These are phyloP conservation scores for Apodemus sylvaticus DNA, from an alignment of 2,113 vertebrate genomes.

Conservation along the genomic window DNA sequence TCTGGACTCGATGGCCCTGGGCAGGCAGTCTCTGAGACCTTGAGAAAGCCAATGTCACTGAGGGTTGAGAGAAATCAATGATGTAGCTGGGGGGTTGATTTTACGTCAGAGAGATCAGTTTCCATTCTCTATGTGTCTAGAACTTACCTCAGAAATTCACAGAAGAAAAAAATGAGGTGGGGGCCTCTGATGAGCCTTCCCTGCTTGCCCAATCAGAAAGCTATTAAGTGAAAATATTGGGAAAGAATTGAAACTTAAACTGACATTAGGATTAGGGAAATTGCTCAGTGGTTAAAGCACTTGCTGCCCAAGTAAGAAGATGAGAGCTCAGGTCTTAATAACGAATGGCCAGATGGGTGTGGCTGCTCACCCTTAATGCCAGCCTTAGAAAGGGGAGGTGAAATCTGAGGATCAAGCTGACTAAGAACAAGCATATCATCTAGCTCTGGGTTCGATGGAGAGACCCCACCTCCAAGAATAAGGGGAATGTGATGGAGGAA, in stretches of 20 bases:
- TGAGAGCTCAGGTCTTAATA: background rate
- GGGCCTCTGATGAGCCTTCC: background rate
- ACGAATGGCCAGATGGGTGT: background rate
- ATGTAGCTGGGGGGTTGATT: background rate
- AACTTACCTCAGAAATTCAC: constrained; percentile 20
- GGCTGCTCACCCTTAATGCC: background rate
- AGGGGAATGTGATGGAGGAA: background rate
- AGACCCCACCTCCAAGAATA: background rate
- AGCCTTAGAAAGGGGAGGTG: background rate
- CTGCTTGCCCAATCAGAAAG: background rate
- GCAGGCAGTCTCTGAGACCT: background rate
- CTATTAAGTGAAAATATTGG: background rate
- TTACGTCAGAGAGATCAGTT: background rate
- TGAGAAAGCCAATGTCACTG: background rate
- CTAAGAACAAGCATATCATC: background rate
- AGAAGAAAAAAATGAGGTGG: background rate
- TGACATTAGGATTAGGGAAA: background rate
- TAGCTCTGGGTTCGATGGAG: background rate
- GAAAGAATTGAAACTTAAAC: background rate
- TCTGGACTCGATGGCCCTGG: background rate
- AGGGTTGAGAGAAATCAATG: background rate
- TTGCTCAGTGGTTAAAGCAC: background rate
- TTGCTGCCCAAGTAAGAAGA: background rate
- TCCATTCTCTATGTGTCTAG: background rate
- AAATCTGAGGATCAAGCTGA: background rate